phyloP scores from a whole-genome alignment of 1,140 invertebrate species.

The Penaeus chinensis region DNA sequence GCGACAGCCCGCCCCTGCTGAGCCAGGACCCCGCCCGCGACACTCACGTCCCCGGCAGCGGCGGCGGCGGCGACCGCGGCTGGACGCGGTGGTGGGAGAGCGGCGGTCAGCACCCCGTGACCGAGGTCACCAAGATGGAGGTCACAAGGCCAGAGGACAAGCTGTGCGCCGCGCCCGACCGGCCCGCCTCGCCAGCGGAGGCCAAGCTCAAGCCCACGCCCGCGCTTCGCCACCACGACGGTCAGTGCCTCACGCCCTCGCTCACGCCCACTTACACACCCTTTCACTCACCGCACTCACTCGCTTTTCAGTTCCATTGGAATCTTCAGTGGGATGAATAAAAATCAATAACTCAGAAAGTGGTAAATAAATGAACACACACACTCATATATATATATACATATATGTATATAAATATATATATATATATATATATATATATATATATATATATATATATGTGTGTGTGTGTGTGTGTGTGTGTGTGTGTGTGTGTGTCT shows the following conservation, averaged over 20 bases:
- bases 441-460: too few species aligned
- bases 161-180: not conserved
- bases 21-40: conserved; percentile 40
- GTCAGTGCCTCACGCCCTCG: not conserved
- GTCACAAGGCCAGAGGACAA: conserved; percentile 32
- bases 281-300: too few species aligned
- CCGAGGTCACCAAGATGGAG: conserved; percentile 41
- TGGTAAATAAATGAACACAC: not conserved
- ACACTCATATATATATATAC: conserved; percentile 5
- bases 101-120: conserved; percentile 28
- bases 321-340: not conserved
- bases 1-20: conserved; percentile 22
- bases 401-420: not conserved
- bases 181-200: conserved; percentile 13
- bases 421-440: too few species aligned
- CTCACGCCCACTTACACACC: too few species aligned
- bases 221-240: conserved; percentile 18
- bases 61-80: conserved; percentile 49
- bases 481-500: too few species aligned
- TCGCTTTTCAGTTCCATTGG: too few species aligned
- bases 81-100: conserved; percentile 61
- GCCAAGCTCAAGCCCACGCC: conserved; percentile 14
- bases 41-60: conserved; percentile 35
- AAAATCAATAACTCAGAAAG: not conserved
- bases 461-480: too few species aligned